A percentile compares a stretch with the other conserved stretches of the same genome.
These are phyloP conservation scores for Phlogophora meticulosa DNA, from an alignment of 2,888 invertebrate genomes.

Conservation along the genomic window DNA sequence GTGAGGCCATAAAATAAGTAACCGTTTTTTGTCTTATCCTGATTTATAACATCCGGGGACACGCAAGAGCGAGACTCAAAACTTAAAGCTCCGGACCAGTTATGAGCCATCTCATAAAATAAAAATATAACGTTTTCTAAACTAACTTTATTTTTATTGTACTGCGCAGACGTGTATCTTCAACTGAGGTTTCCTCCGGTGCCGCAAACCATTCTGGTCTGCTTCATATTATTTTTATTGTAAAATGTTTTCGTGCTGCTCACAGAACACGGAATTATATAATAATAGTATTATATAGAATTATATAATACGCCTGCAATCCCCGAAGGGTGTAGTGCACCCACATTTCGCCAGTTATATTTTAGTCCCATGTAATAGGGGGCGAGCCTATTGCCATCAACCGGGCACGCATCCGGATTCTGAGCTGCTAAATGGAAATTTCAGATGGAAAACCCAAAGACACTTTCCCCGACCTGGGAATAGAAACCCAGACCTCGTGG, in stretches of 20 bases:
- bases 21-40: slow-evolving; percentile 43
- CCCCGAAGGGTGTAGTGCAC: too few relatives aligned
- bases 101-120: slow-evolving; percentile 69
- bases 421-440: too few relatives aligned
- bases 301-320: too few relatives aligned
- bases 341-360: too few relatives aligned
- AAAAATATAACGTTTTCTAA: slow-evolving; percentile 71
- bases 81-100: slow-evolving; percentile 60
- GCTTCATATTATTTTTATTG: slow-evolving; percentile 38
- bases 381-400: too few relatives aligned
- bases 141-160: slow-evolving; percentile 66
- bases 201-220: slow-evolving; percentile 37
- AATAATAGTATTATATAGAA: too few relatives aligned
- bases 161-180: slow-evolving; percentile 65
- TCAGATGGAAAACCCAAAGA: too few relatives aligned
- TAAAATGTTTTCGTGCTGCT: slow-evolving; percentile 22
- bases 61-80: slow-evolving; percentile 42
- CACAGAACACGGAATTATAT: too few relatives aligned
- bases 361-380: too few relatives aligned
- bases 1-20: slow-evolving; percentile 13
- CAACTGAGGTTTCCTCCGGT: slow-evolving; percentile 48
- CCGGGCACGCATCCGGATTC: too few relatives aligned
- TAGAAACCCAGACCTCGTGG: too few relatives aligned
- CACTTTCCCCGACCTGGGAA: too few relatives aligned
- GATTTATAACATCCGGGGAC: slow-evolving; percentile 40